These are phyloP conservation scores for Vicugna pacos DNA, from an alignment of 2,113 vertebrate genomes.

Conservation along the genomic window DNA sequence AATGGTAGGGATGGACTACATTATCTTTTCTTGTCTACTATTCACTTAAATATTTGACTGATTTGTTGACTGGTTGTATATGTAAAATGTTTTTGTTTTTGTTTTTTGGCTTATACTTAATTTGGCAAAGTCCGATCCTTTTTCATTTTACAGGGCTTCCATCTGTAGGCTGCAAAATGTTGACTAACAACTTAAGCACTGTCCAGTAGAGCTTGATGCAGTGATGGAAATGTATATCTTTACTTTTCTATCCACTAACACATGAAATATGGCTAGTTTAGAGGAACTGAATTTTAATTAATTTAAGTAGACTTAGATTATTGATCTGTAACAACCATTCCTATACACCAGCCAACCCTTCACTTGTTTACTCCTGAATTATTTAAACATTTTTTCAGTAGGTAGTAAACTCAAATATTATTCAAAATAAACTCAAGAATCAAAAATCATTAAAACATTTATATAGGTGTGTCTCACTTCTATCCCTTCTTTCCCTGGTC, in stretches of 20 bases:
- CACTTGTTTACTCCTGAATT: slow-evolving; percentile 3
- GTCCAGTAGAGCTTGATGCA: neutral
- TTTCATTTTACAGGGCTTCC: slow-evolving; percentile 15
- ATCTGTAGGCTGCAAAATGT: slow-evolving; percentile 4
- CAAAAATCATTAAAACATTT: slow-evolving; percentile 28
- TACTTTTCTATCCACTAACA: neutral
- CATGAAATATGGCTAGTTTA: slow-evolving; percentile 9
- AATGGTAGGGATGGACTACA: neutral
- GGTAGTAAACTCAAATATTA: slow-evolving; percentile 26
- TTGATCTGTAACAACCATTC: slow-evolving; percentile 19
- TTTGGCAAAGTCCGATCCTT: neutral
- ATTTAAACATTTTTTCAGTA: slow-evolving; percentile 21
- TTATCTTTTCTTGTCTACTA: neutral
- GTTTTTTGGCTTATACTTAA: neutral
- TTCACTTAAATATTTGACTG: slow-evolving; percentile 10
- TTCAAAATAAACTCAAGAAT: slow-evolving; percentile 20
- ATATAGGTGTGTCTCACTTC: neutral
- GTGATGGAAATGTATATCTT: neutral
- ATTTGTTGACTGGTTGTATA: neutral
- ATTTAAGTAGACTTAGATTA: slow-evolving; percentile 5
- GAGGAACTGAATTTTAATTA: slow-evolving; percentile 48
- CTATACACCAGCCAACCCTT: neutral
- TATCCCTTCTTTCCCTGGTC: neutral
- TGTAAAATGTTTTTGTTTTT: neutral
- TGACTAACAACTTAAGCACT: neutral